Evolutionary conservation across 2,888 invertebrate species (phyloP).

Genomic region (Cynaeus angustus): DNA sequence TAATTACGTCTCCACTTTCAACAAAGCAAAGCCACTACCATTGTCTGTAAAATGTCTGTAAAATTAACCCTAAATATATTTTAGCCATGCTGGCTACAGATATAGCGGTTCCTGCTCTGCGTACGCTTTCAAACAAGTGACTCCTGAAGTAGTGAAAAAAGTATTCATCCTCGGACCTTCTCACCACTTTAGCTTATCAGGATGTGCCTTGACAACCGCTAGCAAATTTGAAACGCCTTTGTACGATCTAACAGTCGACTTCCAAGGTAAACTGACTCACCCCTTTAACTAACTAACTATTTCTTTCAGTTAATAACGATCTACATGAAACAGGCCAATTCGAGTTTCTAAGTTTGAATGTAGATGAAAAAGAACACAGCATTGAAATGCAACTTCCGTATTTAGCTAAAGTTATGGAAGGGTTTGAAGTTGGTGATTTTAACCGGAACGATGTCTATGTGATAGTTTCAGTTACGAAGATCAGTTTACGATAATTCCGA

Average conservation of each 20-base stretch:
- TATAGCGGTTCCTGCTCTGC: constrained; percentile 98
- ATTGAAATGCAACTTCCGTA: constrained; percentile 99
- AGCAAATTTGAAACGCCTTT: constrained; percentile 33
- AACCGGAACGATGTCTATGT: background rate
- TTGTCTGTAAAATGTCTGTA: too few species aligned
- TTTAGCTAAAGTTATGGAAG: constrained; percentile 98
- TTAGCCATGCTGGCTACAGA: constrained; percentile 97
- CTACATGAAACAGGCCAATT: constrained; percentile 91
- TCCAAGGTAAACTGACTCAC: constrained; percentile 12
- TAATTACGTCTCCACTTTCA: too few species aligned
- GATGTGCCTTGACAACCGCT: constrained; percentile 84
- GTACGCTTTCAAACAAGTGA: constrained; percentile 96
- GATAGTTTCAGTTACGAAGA: constrained; percentile 81
- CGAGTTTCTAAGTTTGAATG: constrained; percentile 92
- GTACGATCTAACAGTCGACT: constrained; percentile 31
- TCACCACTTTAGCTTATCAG: constrained; percentile 92
- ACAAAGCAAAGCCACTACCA: too few species aligned
- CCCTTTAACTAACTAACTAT: background rate
- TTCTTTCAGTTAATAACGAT: constrained; percentile 85
- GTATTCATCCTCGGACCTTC: constrained; percentile 97
- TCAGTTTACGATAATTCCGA: constrained; percentile 95
- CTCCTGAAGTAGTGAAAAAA: constrained; percentile 90
- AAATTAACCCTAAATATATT: too few species aligned
- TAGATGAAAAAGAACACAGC: constrained; percentile 98
- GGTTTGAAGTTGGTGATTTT: constrained; percentile 74